Evolutionary conservation across 37 sponge, comb jelly and placozoan species (phyloP), one percentile per base, ranked within the genome.

Genomic region (Cladorhizidae sp.): DNA sequence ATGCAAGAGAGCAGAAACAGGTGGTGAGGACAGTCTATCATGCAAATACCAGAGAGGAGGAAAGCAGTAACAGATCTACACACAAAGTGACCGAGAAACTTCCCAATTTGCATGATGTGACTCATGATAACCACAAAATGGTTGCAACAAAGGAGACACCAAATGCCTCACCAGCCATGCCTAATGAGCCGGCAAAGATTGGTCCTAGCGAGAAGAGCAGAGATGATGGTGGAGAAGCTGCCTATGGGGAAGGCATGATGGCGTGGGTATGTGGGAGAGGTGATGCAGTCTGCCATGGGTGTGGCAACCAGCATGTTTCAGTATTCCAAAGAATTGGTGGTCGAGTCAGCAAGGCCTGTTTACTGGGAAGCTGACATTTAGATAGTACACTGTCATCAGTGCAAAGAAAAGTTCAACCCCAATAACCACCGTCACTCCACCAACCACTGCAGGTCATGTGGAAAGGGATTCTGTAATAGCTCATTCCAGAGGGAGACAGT

Each of bases 361-460:
- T 97, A 97, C 64, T 97, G 98, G 98, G 80, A 86, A 3, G 86
- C 95, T 23, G 95, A 97, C 58, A 79, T 29, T 21, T 78, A 89
- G 39, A 92, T 94, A 50, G 52, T 39, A 28, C 51, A 87, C 61
- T 94, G 95, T 63, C 42, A 69, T 52, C 62, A 83, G 40, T 95
- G 95, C 64, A 79, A 78, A 40, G 38, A 25, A 6, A 76, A 74
- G 14, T 92, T 92, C 59, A 43, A 51, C n/a, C 41, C 64, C 40
- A 86, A 83, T 7, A 38, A 72, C 40, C 49, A 45, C 9, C 49
- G 9, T 9, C 49, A 45, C 49, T 5, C 49, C 49, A 11, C 55
- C 56, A 95, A 97, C 62, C 98, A 97, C 73, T 97, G 98, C 42
- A 71, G 98, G 36, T 79, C 85, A 1, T 97, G 98, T 74, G 98